A percentile compares a stretch with the other conserved stretches of the same genome.
These are phyloP conservation scores for Glaucopsyche alexis DNA, from an alignment of 2,888 invertebrate species.

Conservation along the genomic window DNA sequence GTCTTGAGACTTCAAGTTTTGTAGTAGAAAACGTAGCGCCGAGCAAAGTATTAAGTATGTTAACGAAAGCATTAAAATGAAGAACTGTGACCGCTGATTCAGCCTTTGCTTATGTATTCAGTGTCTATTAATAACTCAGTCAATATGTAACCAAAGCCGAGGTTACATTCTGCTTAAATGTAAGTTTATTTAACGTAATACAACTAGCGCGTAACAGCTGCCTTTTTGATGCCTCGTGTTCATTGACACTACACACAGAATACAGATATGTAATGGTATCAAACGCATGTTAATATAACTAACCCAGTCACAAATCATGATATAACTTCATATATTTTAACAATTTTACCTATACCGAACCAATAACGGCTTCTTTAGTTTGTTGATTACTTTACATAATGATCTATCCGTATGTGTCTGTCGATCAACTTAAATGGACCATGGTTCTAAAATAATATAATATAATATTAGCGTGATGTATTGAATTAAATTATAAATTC, in stretches of 20 bases:
- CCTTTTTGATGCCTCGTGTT: slow-evolving; percentile 19
- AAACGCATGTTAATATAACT: neutral
- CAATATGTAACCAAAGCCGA: slow-evolving; percentile 66
- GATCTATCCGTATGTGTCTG: no score
- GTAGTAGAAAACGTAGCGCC: neutral
- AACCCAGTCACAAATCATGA: neutral
- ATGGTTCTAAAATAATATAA: no score
- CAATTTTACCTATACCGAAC: no score
- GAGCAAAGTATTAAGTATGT: neutral
- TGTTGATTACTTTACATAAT: no score
- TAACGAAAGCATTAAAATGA: slow-evolving; percentile 22
- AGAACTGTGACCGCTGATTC: slow-evolving; percentile 47
- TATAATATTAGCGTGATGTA: no score
- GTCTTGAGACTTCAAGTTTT: neutral
- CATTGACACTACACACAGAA: slow-evolving; percentile 2
- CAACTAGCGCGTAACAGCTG: slow-evolving; percentile 26
- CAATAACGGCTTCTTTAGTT: no score
- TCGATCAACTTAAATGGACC: no score
- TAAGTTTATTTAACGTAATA: slow-evolving; percentile 40
- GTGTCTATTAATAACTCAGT: slow-evolving; percentile 60
- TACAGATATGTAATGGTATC: neutral
- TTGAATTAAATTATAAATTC: no score
- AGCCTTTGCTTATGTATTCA: slow-evolving; percentile 51
- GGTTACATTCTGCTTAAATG: slow-evolving; percentile 60
- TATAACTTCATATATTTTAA: no score